Evolutionary conservation across 2,888 invertebrate species (phyloP).

Genomic region (Erebia aethiops): DNA sequence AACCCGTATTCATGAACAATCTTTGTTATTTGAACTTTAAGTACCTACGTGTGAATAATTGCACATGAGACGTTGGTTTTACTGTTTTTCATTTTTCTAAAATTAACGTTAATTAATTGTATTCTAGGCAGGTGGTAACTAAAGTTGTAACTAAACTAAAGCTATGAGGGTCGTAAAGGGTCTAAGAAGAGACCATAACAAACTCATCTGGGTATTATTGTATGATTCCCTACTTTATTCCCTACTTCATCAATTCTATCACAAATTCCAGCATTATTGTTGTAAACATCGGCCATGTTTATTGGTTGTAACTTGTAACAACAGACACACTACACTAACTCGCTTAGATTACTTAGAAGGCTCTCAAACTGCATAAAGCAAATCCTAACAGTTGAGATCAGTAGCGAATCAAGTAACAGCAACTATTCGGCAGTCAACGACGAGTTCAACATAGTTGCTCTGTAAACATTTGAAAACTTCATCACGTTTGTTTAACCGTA

Average conservation of each 20-base stretch:
- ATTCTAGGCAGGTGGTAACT: too few relatives aligned
- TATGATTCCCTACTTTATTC: too few relatives aligned
- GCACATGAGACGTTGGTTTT: too few relatives aligned
- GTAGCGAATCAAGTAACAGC: conserved; percentile 4
- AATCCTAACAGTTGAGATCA: conserved; percentile 1
- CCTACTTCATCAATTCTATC: neutral
- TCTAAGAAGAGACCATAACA: too few relatives aligned
- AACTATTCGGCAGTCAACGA: neutral
- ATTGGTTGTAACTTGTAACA: neutral
- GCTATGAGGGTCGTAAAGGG: too few relatives aligned
- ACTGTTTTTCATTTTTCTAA: too few relatives aligned
- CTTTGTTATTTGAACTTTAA: too few relatives aligned
- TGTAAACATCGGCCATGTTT: neutral
- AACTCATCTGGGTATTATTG: too few relatives aligned
- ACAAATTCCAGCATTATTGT: neutral
- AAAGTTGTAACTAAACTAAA: too few relatives aligned
- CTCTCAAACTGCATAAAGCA: neutral
- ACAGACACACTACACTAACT: neutral
- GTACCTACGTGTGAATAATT: too few relatives aligned
- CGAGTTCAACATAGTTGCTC: neutral
- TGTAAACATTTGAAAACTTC: neutral
- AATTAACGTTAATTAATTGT: too few relatives aligned
- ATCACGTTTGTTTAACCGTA: neutral
- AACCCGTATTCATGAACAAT: too few relatives aligned
- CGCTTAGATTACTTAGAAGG: neutral